Evolutionary conservation across 1,140 invertebrate genomes (phyloP), one percentile per base, ranked within the genome.

Genomic region (Homarus americanus): DNA sequence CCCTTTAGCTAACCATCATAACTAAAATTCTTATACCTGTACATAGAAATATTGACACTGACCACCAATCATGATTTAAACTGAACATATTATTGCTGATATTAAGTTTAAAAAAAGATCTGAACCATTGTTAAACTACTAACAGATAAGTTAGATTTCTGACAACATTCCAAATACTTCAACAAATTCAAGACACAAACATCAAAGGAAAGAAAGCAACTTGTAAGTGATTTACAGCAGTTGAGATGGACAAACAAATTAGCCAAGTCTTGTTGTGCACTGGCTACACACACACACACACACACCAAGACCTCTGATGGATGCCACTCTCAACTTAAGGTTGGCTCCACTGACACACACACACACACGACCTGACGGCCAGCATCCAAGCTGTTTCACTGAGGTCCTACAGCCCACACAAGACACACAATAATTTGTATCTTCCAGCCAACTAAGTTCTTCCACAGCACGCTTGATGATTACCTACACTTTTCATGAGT

Each of bases 71-170:
- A 53, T 32, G 40, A 88, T 72, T 80, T 38, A 88, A 88, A 88
- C 53, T 80, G 38, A 90, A 90, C 78, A 58, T 84, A 82, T 90
- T 90, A 90, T 90, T 90, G 88, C 88, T 90, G 80, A 83, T 58
- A 76, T 82, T 36, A 82, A 53, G 75, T 82, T 82, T 82, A 75
- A 89, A 89, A 75, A 75, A n/a, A n/a, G n/a, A n/a, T n/a, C 32
- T 75, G 34, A 73, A 90, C 34, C 36, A 72, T n/a, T 66, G 58
- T 41, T 82, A 49, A 89, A 89, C 87, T 82, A 89, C 72, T 58
- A 90, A 90, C 88, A 90, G 32, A 90, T 90, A 84, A 84, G 69
- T 38, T 82, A 40, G 69, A 75, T 78, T 84, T 73, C 66, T 75
- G 82, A 76, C 80, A 82, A 90, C 80, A 82, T 83, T 90, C 82